These are phyloP conservation scores for Mustelus asterias DNA, from an alignment of 2,113 vertebrate genomes.

Conservation along the genomic window DNA sequence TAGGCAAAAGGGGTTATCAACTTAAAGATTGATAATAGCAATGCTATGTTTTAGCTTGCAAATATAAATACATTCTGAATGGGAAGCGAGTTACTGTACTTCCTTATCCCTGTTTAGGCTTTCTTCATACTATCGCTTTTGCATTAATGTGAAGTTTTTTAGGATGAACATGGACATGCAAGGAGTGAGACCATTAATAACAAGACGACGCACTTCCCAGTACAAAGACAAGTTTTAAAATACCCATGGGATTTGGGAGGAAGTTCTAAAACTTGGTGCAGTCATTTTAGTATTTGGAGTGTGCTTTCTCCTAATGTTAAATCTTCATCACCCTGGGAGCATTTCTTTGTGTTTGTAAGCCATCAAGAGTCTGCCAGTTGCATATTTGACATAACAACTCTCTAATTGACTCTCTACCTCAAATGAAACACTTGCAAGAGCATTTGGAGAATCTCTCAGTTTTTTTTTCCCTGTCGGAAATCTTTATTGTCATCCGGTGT, in stretches of 20 bases:
- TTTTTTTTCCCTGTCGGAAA: background rate
- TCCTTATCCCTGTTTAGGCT: background rate
- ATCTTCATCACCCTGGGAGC: background rate
- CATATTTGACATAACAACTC: background rate
- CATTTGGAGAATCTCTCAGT: background rate
- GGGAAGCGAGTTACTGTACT: background rate
- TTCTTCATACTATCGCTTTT: too few relatives aligned
- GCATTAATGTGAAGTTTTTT: too few relatives aligned
- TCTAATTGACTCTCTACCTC: background rate
- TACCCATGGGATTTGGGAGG: too few relatives aligned
- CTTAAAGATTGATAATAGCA: background rate
- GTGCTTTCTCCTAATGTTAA: background rate
- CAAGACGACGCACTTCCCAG: too few relatives aligned
- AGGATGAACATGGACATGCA: too few relatives aligned
- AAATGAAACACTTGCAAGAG: background rate
- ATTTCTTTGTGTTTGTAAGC: background rate
- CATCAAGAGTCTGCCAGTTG: background rate
- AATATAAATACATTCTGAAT: background rate
- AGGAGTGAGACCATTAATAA: too few relatives aligned
- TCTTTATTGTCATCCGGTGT: background rate
- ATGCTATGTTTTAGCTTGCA: background rate
- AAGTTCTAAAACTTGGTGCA: too few relatives aligned
- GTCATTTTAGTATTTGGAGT: background rate
- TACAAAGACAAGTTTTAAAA: too few relatives aligned
- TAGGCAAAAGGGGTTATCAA: background rate